A percentile compares a stretch with the other conserved stretches of the same genome.
Evolutionary conservation across 2,113 vertebrate genomes (phyloP).

Genomic region (Rostratula benghalensis): DNA sequence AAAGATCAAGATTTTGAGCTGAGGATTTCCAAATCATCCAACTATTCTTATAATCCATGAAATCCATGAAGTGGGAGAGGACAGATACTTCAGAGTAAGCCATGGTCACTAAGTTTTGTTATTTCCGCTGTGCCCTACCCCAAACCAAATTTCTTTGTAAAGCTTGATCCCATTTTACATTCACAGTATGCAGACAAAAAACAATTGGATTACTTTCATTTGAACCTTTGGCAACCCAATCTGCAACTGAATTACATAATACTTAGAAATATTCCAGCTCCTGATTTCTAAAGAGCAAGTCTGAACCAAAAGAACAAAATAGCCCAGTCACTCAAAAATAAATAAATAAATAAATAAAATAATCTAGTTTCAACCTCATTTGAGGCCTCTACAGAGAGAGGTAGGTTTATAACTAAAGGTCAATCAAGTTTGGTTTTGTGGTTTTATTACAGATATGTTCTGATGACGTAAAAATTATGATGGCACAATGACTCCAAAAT

Average conservation of each 20-base stretch:
- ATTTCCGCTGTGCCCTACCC: neutral
- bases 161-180: neutral
- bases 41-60: neutral
- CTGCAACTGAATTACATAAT: neutral
- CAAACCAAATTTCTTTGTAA: neutral
- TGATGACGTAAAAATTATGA: neutral
- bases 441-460: neutral
- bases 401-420: neutral
- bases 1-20: neutral
- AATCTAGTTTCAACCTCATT: fast-evolving
- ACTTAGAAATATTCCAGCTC: neutral
- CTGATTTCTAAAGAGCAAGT: neutral
- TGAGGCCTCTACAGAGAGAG: neutral
- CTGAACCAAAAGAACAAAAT: neutral
- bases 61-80: neutral
- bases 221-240: neutral
- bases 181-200: neutral
- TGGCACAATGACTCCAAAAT: neutral
- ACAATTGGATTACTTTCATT: neutral
- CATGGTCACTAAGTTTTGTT: neutral
- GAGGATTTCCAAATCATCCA: neutral
- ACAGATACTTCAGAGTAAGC: neutral
- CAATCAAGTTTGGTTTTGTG: neutral
- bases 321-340: neutral
- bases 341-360: neutral